These are phyloP conservation scores for Oscheius sp. DNA, from an alignment of 2,888 invertebrate genomes.

Conservation along the genomic window DNA sequence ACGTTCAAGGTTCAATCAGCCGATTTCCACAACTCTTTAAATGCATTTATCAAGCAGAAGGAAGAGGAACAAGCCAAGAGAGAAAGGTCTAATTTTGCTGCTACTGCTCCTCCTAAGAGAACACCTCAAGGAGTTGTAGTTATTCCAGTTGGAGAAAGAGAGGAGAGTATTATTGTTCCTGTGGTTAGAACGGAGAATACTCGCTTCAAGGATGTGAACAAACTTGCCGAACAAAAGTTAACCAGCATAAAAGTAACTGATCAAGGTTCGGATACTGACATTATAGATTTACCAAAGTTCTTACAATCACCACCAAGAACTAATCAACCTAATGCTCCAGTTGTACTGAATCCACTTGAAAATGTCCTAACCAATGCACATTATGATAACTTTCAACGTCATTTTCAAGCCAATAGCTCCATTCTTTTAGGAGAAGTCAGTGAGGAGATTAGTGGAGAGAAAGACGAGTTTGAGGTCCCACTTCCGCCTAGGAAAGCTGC, in stretches of 20 bases:
- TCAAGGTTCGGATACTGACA: slow-evolving; percentile 11
- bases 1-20: slow-evolving; percentile 15
- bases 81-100: not conserved
- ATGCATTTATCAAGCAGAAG: slow-evolving; percentile 4
- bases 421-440: slow-evolving; percentile 15
- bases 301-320: slow-evolving; percentile 25
- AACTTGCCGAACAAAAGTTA: not conserved
- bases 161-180: not conserved
- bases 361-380: slow-evolving; percentile 15
- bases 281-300: slow-evolving; percentile 6
- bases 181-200: not conserved
- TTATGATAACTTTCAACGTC: slow-evolving; percentile 24
- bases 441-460: slow-evolving; percentile 5
- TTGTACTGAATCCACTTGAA: slow-evolving; percentile 1
- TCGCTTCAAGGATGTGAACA: slow-evolving; percentile 1
- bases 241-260: slow-evolving; percentile 3
- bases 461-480: slow-evolving; percentile 3
- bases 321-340: slow-evolving; percentile 11
- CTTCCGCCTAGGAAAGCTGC: not conserved
- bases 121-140: not conserved
- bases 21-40: slow-evolving; percentile 13
- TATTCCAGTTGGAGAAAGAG: not conserved
- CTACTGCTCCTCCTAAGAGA: not conserved
- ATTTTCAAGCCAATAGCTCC: slow-evolving; percentile 23
- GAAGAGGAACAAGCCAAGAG: not conserved